Conservation (phyloP, 2,797 vertebrate genomes). For the Sebastiscus tertius region DNA sequence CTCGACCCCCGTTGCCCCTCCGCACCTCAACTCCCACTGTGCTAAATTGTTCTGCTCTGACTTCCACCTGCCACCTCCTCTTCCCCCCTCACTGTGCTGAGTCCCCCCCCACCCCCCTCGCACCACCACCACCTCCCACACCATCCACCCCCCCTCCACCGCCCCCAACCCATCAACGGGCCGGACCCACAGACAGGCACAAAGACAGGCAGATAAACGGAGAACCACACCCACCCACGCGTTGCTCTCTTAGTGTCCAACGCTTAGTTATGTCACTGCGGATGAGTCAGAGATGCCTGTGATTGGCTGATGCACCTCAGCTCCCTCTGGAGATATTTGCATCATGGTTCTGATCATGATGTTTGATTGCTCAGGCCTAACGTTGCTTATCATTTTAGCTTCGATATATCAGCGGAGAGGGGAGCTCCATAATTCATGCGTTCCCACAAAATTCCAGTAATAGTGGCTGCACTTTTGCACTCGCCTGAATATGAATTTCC, state of each 20-base stretch:
- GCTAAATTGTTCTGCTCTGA: slow-evolving; percentile 75
- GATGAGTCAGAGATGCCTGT: slow-evolving; percentile 72
- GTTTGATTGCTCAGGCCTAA: slow-evolving; percentile 16
- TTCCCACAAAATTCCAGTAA: slow-evolving; percentile 29
- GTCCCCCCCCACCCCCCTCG: background rate
- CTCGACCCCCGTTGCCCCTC: slow-evolving; percentile 35
- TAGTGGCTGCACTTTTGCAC: slow-evolving; percentile 32
- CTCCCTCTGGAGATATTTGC: slow-evolving; percentile 56
- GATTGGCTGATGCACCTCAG: slow-evolving; percentile 62
- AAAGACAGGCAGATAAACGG: slow-evolving; percentile 55
- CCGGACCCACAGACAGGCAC: slow-evolving; percentile 70
- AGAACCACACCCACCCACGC: slow-evolving; percentile 69
- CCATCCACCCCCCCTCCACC: background rate
- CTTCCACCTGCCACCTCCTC: slow-evolving; percentile 71
- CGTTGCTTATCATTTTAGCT: background rate
- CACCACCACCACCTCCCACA: background rate
- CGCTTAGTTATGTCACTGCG: slow-evolving; percentile 68
- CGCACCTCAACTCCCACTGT: slow-evolving; percentile 64
- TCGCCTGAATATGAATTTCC: slow-evolving; percentile 65
- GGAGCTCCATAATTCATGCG: background rate
- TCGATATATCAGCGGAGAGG: background rate
- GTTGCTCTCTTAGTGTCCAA: slow-evolving; percentile 51
- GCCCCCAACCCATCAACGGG: slow-evolving; percentile 31
- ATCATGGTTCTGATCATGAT: slow-evolving; percentile 42
- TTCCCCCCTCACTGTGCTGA: slow-evolving; percentile 42